Percentiles rank a stretch among this genome's conserved stretches.
Conservation (phyloP, 2,113 vertebrate genomes). For the Sturnus vulgaris region DNA sequence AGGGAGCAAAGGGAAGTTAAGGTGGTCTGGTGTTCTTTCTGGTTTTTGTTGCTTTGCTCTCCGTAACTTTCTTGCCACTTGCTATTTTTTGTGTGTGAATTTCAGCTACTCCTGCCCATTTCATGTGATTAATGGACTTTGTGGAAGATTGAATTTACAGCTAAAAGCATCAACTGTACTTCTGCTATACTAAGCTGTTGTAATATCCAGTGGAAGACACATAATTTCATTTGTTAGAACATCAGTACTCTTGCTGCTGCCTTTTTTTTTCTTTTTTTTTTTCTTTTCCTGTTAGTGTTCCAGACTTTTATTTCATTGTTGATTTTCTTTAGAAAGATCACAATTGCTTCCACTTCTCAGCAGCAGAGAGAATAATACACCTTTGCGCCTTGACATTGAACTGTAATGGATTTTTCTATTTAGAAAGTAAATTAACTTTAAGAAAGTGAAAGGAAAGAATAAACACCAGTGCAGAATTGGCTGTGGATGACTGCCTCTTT, state of each 20-base stretch:
- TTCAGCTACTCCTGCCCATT: not conserved
- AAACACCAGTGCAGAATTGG: not conserved
- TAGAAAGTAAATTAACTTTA: not conserved
- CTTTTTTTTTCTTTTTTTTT: fast-evolving
- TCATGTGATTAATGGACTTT: not conserved
- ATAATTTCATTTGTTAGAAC: not conserved
- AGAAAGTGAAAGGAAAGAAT: not conserved
- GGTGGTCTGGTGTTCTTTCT: not conserved
- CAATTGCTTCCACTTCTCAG: not conserved
- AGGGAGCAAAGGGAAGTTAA: not conserved
- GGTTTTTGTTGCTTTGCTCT: not conserved
- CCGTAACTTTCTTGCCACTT: not conserved
- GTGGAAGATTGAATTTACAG: not conserved
- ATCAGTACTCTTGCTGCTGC: not conserved
- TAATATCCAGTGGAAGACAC: not conserved
- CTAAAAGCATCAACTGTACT: not conserved
- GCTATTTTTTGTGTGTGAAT: not conserved
- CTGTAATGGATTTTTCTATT: not conserved
- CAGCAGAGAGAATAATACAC: not conserved
- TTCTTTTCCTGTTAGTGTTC: not conserved
- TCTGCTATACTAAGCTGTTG: not conserved
- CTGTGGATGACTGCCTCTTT: not conserved
- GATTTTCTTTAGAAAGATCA: not conserved
- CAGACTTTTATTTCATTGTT: not conserved
- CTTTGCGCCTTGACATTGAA: not conserved